These are phyloP conservation scores for Scaptomyza pallida DNA, from an alignment of 1,140 invertebrate genomes.

Conservation along the genomic window DNA sequence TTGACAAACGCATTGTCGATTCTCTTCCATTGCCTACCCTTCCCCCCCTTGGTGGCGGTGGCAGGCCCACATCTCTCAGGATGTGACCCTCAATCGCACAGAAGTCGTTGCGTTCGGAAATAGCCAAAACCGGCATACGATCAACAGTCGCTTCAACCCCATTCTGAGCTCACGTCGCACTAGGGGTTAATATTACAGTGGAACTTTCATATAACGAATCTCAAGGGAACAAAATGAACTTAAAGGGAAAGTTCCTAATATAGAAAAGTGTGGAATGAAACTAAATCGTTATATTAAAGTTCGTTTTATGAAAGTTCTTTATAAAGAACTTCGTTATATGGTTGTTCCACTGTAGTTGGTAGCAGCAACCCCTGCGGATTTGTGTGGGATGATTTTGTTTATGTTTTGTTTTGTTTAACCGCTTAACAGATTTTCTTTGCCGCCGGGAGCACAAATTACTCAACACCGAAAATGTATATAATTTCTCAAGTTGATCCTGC, in stretches of 20 bases:
- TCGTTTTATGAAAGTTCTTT: too few relatives aligned
- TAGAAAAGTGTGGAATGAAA: too few relatives aligned
- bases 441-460: constrained; percentile 70
- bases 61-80: background rate
- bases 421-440: constrained; percentile 69
- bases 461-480: constrained; percentile 63
- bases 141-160: constrained; percentile 1
- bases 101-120: background rate
- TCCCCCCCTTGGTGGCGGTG: constrained; percentile 2
- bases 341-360: too few relatives aligned
- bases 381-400: constrained; percentile 48
- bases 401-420: constrained; percentile 65
- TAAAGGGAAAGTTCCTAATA: too few relatives aligned
- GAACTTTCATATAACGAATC: too few relatives aligned
- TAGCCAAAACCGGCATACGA: background rate
- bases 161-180: constrained; percentile 6
- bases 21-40: background rate
- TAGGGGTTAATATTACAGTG: constrained; percentile 41
- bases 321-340: too few relatives aligned
- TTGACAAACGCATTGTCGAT: constrained; percentile 47
- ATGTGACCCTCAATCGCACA: background rate
- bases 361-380: constrained; percentile 26
- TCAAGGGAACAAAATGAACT: too few relatives aligned
- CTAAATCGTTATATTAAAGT: too few relatives aligned
- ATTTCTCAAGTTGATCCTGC: constrained; percentile 42